Base-by-base conservation (phyloP, 2,113 vertebrate species). In the Scatophagus argus region DNA sequence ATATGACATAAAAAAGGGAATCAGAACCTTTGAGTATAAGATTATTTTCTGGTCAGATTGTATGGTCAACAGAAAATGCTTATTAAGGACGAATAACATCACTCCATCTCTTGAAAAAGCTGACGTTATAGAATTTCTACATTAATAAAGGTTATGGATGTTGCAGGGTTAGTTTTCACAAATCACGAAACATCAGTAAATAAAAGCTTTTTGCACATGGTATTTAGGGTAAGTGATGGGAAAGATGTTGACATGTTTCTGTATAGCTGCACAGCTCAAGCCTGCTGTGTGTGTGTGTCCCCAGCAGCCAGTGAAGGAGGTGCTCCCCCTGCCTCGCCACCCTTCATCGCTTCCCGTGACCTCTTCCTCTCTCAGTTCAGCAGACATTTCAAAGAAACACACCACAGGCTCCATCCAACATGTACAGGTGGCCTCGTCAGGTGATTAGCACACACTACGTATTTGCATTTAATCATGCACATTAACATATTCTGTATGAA, bases 301-400 rank as follows among this genome's bases (percentile, higher is more conserved):
- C 90, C 76, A 89, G 89, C 90, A 94, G 94, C 93, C 93, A 49
- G 90, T 94, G 81, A 95, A 93, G 65, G 92, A 94, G 68, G 93
- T 94, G 59, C 82, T 81, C 60, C 92, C 93, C 31, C 76, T 91
- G 54, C 93, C 88, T 82, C 90, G 89, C 17, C 54, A 74, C 46
- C 79, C 91, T 1, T 38, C 73, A 7, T 36, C 68, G 3, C 74
- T 68, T 58, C 83, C 83, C 46, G 77, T 86, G 25, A 74, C 80
- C 54, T 76, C 90, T 29, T 59, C 85, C 61, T 66, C 77, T 21
- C 41, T 61, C 49, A 81, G 27, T n/a, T 47, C 79, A 49, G 71
- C 62, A 56, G 73, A 56, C 51, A 29, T 31, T 41, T 78, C 56
- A 27, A 77, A 65, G 46, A 91, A 62, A 78, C 67, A 76, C 52